Conservation (phyloP, 1,140 invertebrate genomes). For the Eurosta solidaginis region DNA sequence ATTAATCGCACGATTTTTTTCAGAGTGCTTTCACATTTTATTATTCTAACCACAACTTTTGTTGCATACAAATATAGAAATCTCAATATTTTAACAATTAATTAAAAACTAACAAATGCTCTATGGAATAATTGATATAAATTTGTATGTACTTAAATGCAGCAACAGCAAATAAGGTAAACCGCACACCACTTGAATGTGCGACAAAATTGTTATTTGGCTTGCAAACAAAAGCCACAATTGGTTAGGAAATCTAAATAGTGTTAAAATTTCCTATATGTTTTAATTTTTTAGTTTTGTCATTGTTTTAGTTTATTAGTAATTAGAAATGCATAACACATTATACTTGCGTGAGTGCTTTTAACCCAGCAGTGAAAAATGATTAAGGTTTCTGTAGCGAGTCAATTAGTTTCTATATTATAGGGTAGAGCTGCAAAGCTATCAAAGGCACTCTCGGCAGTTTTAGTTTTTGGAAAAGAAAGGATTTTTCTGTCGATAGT, state of each 20-base stretch:
- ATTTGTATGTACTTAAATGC: not conserved
- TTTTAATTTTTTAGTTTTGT: not conserved
- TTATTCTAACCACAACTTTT: not conserved
- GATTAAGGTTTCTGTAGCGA: too few species aligned
- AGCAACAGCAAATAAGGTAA: conserved; percentile 17
- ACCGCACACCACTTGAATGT: conserved; percentile 20
- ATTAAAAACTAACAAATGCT: not conserved
- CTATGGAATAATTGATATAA: not conserved
- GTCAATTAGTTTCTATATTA: too few species aligned
- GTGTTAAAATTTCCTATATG: not conserved
- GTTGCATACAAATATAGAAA: not conserved
- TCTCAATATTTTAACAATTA: conserved; percentile 18
- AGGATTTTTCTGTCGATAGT: too few species aligned
- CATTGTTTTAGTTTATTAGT: not conserved
- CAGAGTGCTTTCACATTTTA: not conserved
- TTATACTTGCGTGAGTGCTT: not conserved
- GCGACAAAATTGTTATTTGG: conserved; percentile 27
- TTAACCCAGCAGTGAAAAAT: not conserved
- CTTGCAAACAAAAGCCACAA: conserved; percentile 11
- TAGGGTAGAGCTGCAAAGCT: too few species aligned
- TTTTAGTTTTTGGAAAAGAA: too few species aligned
- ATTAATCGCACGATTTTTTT: not conserved
- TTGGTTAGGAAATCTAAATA: conserved; percentile 18
- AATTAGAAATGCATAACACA: not conserved
- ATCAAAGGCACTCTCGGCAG: too few species aligned